Base-by-base conservation (phyloP, 2,888 invertebrate species). In the Hypena proboscidalis region DNA sequence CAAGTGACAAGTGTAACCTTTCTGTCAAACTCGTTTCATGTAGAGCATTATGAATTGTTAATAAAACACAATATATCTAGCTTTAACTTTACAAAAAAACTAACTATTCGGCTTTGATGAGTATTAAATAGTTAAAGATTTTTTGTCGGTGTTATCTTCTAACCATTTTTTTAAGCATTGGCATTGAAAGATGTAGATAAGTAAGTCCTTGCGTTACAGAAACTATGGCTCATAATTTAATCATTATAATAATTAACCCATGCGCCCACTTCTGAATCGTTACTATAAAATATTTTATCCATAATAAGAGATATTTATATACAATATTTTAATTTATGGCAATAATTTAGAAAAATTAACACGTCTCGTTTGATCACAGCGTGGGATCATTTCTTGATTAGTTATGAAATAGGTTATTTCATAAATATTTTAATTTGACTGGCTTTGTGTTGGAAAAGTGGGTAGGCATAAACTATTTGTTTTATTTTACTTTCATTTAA, bases 341-440 rank as follows among this genome's bases (percentile, higher is more conserved):
- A 42, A 40, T 53, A 49, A 41, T 36, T 40, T 50, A 34, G 36
- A 43, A 34, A 50, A 54, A 50, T 58, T 51, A 61, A 57, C 51
- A 49, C 49, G 38, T 52, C 22, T 54, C 47, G 31, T 65, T 52
- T 43, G 21, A 47, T 46, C 66, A n/a, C 64, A 62, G 66, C 66
- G 37, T 57, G 66, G 39, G 36, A 17, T 49, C 47, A 61, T 40
- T 34, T 57, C 57, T 59, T 65, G 51, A 54, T 64, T 58, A 49
- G 49, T 46, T 51, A 54, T 51, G 54, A 65, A 65, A 59, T 54
- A 33, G 22, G 13, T 33, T 10, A 17, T 10, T 11, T 20, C 19
- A 5, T 31, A 22, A 2, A 31, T 27, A 30, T 21, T 37, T 17
- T 34, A 33, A 34, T 34, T 15, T 17, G 2, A 34, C 6, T 25